Evolutionary conservation across 1,140 invertebrate genomes (phyloP).

Genomic region (Monomorium pharaonis): DNA sequence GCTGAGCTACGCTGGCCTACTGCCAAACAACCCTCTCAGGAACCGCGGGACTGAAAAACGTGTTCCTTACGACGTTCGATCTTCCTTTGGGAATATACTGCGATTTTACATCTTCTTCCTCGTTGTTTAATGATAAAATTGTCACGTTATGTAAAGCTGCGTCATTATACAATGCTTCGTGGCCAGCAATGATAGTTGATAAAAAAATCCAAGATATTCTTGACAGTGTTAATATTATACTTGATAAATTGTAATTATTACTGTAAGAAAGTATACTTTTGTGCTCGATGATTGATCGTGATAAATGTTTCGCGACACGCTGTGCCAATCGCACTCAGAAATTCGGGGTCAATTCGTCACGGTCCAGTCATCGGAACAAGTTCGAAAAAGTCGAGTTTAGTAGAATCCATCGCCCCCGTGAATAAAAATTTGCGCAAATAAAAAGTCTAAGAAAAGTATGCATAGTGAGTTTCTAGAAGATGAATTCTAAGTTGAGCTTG

Average conservation of each 20-base stretch:
- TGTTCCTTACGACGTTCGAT: constrained; percentile 59
- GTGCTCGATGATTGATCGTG: neutral
- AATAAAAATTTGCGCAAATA: too few relatives aligned
- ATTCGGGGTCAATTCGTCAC: neutral
- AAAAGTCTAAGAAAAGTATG: neutral
- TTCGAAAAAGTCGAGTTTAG: neutral
- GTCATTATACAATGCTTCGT: neutral
- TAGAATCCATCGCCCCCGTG: neutral
- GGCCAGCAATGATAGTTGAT: neutral
- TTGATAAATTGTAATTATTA: constrained; percentile 4
- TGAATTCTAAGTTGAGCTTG: neutral
- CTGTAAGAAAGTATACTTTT: neutral
- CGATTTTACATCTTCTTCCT: neutral
- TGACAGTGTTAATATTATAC: neutral
- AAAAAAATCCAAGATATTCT: neutral
- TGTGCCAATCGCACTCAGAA: neutral
- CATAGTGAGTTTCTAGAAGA: neutral
- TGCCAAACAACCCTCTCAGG: constrained; percentile 68
- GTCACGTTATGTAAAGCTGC: neutral
- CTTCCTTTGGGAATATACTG: constrained; percentile 36
- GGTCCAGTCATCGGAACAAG: neutral
- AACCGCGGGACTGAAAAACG: constrained; percentile 58
- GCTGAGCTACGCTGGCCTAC: constrained; percentile 63
- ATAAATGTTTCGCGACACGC: neutral
- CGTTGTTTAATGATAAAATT: constrained; percentile 3